A percentile compares a stretch with the other conserved stretches of the same genome.
phyloP scores from a whole-genome alignment of 1,140 invertebrate species.

The Scaptodrosophila lebanonensis region DNA sequence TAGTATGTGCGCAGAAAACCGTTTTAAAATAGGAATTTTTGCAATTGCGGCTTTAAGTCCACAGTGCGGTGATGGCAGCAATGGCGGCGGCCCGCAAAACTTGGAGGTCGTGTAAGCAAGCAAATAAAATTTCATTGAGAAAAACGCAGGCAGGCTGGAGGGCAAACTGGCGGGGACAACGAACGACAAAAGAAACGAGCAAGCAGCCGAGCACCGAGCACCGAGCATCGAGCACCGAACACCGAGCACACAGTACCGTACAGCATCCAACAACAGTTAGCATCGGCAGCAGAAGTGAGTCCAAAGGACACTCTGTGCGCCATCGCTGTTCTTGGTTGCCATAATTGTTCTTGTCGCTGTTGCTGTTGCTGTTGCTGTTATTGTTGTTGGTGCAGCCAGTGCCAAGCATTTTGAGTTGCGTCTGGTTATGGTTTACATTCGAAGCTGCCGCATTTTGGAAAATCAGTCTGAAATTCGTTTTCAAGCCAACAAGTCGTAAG shows the following conservation, averaged over 20 bases:
- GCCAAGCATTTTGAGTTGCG: constrained; percentile 36
- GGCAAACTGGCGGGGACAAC: background rate
- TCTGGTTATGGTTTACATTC: constrained; percentile 66
- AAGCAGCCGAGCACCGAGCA: constrained; percentile 17
- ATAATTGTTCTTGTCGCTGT: constrained; percentile 3
- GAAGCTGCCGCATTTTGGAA: constrained; percentile 53
- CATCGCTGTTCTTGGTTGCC: constrained; percentile 29
- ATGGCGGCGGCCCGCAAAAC: constrained; percentile 6
- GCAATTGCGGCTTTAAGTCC: no score
- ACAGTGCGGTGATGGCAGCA: no score
- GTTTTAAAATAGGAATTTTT: no score
- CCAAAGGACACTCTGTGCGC: constrained; percentile 59
- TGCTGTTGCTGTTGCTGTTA: background rate
- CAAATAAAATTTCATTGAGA: constrained; percentile 62
- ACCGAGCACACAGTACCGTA: constrained; percentile 15
- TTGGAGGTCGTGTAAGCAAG: background rate
- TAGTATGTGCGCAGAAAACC: no score
- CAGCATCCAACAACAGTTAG: constrained; percentile 20
- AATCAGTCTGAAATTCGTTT: constrained; percentile 66
- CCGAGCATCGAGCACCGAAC: constrained; percentile 13
- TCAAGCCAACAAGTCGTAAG: constrained; percentile 61
- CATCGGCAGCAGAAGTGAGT: no score
- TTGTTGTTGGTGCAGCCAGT: constrained; percentile 7
- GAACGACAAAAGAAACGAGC: no score
- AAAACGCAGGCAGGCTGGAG: constrained; percentile 26